Conservation (phyloP, 2,113 vertebrate species). For the Phainopepla nitens region DNA sequence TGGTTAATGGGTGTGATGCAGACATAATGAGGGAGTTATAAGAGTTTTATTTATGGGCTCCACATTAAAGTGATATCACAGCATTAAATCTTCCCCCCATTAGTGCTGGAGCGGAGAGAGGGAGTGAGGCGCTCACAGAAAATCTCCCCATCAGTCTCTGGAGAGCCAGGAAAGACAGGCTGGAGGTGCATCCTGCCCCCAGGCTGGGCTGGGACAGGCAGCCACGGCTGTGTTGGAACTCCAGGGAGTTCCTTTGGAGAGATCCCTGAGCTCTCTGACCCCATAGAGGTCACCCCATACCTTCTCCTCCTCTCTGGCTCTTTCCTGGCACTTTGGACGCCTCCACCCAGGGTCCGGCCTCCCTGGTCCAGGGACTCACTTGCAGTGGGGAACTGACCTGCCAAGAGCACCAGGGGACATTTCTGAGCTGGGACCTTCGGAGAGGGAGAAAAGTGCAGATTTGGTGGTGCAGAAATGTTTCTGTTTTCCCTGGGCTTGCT, state of each 20-base stretch:
- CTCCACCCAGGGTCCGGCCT: accelerated
- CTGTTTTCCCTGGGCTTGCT: not conserved
- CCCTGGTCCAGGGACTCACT: accelerated
- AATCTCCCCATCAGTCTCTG: not conserved
- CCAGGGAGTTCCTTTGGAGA: not conserved
- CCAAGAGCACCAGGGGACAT: accelerated
- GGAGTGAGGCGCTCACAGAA: not conserved
- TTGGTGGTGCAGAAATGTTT: accelerated
- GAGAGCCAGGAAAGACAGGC: not conserved
- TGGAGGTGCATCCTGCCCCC: not conserved
- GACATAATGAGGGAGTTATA: not conserved
- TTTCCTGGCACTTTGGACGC: accelerated
- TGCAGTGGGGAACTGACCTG: not conserved
- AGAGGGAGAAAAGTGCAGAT: accelerated
- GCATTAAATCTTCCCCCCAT: constrained; percentile 49
- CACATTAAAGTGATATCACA: constrained; percentile 33
- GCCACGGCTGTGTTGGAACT: not conserved
- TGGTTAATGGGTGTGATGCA: constrained; percentile 1
- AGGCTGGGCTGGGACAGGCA: not conserved
- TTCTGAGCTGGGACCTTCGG: not conserved
- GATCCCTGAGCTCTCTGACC: too few relatives aligned
- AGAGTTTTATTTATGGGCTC: constrained; percentile 50
- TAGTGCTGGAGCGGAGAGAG: not conserved
- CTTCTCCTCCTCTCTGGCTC: not conserved
- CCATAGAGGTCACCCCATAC: accelerated